Evolutionary conservation across 2,888 invertebrate genomes (phyloP).

Genomic region (Platycheirus albimanus): DNA sequence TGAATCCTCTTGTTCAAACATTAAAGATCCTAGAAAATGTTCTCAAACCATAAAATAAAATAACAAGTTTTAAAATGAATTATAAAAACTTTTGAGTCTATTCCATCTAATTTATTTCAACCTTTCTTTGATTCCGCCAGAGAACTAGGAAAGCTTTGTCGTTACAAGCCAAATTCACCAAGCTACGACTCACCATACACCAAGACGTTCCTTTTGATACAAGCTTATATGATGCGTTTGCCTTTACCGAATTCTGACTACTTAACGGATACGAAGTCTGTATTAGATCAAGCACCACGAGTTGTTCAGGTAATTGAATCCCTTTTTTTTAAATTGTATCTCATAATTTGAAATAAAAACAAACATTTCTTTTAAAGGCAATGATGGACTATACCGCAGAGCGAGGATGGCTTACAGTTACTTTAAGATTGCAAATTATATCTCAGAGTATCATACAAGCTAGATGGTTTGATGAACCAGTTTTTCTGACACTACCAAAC

Average conservation of each 20-base stretch:
- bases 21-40: too few species aligned
- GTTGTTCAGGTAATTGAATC: slow-evolving; percentile 90
- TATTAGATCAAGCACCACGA: slow-evolving; percentile 97
- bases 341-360: too few species aligned
- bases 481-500: slow-evolving; percentile 90
- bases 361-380: slow-evolving; percentile 86
- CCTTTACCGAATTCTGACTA: slow-evolving; percentile 96
- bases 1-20: too few species aligned
- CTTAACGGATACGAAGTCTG: slow-evolving; percentile 97
- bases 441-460: slow-evolving; percentile 97
- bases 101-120: too few species aligned
- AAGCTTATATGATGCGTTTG: slow-evolving; percentile 95
- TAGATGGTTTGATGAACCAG: slow-evolving; percentile 90
- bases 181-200: slow-evolving; percentile 95
- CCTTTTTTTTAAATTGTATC: too few species aligned
- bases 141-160: slow-evolving; percentile 90
- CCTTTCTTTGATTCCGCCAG: slow-evolving; percentile 83
- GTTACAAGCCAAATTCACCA: slow-evolving; percentile 88
- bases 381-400: slow-evolving; percentile 97
- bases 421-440: slow-evolving; percentile 89
- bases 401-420: slow-evolving; percentile 93
- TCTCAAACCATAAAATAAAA: too few species aligned
- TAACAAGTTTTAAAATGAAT: too few species aligned
- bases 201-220: slow-evolving; percentile 96
- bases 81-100: too few species aligned